These are phyloP conservation scores for Ceyx melanurus DNA, from an alignment of 2,113 vertebrate genomes.

Conservation along the genomic window DNA sequence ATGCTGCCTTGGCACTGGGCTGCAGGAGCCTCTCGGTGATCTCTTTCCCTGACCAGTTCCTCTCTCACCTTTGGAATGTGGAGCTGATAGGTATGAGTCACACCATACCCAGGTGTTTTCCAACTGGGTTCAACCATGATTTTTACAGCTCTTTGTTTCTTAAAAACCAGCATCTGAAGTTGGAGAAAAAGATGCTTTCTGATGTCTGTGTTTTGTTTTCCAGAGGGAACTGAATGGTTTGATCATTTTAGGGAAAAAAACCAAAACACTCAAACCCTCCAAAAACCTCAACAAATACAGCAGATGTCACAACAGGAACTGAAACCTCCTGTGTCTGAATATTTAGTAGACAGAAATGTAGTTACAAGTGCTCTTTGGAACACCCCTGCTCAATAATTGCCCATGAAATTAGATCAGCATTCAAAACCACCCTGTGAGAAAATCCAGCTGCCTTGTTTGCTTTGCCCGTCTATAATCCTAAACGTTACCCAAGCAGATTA, in stretches of 20 bases:
- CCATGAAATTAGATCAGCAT: neutral
- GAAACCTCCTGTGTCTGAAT: neutral
- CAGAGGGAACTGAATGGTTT: neutral
- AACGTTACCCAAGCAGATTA: neutral
- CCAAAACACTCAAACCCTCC: too few relatives aligned
- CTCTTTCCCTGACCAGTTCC: neutral
- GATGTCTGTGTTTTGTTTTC: neutral
- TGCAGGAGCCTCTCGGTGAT: neutral
- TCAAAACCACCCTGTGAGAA: neutral
- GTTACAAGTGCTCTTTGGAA: neutral
- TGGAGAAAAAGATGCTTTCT: neutral
- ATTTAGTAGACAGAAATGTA: neutral
- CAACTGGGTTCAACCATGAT: rapidly evolving
- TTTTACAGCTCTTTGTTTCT: neutral
- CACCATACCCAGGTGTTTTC: neutral
- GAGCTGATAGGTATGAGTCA: neutral
- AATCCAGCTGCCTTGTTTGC: neutral
- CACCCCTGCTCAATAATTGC: neutral
- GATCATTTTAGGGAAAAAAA: neutral
- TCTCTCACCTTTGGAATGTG: neutral
- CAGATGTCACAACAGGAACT: neutral
- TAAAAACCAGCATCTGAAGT: neutral
- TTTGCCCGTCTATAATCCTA: neutral
- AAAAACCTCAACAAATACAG: neutral
- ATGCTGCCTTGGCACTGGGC: neutral